Conservation (phyloP, 2,113 vertebrate species). For the Eonycteris spelaea region DNA sequence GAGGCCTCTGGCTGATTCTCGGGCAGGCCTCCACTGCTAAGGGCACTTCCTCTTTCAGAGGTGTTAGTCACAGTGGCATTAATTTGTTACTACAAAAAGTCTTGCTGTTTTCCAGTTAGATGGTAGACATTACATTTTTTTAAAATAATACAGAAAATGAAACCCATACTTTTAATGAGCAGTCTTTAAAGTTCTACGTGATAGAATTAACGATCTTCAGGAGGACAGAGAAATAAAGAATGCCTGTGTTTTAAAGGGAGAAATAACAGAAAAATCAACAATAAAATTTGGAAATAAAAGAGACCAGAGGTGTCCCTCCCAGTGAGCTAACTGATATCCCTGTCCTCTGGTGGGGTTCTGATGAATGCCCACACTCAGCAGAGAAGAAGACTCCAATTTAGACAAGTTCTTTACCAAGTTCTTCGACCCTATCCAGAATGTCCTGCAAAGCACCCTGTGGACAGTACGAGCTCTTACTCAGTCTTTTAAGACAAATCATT, state of each 20-base stretch:
- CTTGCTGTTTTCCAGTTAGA: not conserved
- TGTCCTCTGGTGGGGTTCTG: rapidly evolving
- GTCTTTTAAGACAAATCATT: conserved; percentile 35
- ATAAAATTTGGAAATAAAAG: not conserved
- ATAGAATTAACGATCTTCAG: not conserved
- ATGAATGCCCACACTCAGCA: not conserved
- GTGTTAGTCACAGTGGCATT: rapidly evolving
- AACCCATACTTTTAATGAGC: not conserved
- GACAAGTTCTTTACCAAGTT: not conserved
- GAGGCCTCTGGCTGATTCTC: not conserved
- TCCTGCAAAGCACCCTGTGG: not conserved
- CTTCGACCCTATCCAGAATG: not conserved
- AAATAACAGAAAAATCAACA: not conserved
- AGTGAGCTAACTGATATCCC: rapidly evolving
- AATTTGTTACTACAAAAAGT: not conserved
- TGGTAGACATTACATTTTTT: not conserved
- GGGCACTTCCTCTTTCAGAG: not conserved
- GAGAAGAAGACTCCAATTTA: too few species aligned
- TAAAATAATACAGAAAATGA: not conserved
- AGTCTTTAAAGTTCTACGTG: not conserved
- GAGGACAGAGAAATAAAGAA: not conserved
- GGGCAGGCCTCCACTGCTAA: rapidly evolving
- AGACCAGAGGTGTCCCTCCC: not conserved
- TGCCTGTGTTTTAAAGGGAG: not conserved
- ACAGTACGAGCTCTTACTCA: not conserved